Evolutionary conservation across 2,113 vertebrate species (phyloP).

Genomic region (Coreoperca whiteheadi): DNA sequence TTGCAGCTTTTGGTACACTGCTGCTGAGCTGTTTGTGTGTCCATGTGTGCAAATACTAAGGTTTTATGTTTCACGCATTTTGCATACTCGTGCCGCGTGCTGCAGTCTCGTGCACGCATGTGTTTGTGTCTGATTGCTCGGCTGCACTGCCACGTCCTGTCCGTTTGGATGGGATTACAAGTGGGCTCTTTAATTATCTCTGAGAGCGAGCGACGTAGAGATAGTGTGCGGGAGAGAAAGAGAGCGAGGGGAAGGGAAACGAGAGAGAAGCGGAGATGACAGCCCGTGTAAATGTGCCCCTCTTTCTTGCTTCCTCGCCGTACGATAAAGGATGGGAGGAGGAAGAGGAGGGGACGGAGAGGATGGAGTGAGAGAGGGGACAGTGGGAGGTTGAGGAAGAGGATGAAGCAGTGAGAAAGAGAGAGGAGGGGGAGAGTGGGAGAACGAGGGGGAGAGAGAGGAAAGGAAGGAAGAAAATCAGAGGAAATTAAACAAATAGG

Average conservation of each 20-base stretch:
- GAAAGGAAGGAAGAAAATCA: neutral
- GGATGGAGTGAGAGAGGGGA: neutral
- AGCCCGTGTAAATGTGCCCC: constrained; percentile 62
- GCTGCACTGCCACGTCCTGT: constrained; percentile 46
- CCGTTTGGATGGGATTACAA: constrained; percentile 60
- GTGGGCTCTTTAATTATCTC: constrained; percentile 66
- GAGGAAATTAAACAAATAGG: neutral
- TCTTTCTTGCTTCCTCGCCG: constrained; percentile 29
- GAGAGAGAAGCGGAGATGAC: constrained; percentile 49
- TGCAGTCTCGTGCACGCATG: constrained; percentile 13
- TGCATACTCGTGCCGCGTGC: neutral
- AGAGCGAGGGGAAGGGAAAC: neutral
- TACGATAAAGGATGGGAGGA: constrained; percentile 9
- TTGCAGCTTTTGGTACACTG: constrained; percentile 9
- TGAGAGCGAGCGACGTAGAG: constrained; percentile 27
- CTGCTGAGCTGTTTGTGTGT: constrained; percentile 27
- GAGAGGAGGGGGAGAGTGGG: neutral
- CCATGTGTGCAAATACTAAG: constrained; percentile 18
- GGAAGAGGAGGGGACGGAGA: neutral
- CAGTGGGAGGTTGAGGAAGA: constrained; percentile 4
- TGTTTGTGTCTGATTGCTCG: constrained; percentile 27
- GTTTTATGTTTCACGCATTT: constrained; percentile 23
- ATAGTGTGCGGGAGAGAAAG: constrained; percentile 6
- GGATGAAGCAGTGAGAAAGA: neutral
- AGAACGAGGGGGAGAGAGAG: neutral